These are phyloP conservation scores for Delichon dasypus DNA, from an alignment of 2,797 vertebrate species.

Conservation along the genomic window DNA sequence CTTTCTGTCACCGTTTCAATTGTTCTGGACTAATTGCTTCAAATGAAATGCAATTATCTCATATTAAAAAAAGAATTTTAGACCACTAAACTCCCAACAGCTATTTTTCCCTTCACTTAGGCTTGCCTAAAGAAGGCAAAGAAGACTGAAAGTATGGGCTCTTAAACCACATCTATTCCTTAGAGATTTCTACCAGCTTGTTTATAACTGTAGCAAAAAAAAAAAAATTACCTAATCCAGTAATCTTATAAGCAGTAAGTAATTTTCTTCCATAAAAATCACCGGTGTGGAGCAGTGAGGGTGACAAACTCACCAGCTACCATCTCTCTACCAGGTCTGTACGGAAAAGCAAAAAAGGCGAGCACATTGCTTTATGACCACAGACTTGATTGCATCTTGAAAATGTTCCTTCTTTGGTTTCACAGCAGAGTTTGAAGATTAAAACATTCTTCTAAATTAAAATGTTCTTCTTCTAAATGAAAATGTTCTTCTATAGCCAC, in stretches of 20 bases:
- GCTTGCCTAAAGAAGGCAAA: neutral
- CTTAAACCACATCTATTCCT: neutral
- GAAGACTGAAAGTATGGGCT: neutral
- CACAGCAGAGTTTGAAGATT: neutral
- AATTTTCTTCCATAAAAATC: neutral
- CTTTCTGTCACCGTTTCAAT: neutral
- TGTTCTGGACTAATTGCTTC: neutral
- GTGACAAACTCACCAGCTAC: neutral
- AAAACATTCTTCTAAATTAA: neutral
- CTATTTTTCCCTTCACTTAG: neutral
- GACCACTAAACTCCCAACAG: neutral
- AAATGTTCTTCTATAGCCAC: neutral
- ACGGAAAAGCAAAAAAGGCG: neutral
- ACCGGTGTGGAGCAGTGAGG: neutral
- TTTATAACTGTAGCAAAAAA: neutral
- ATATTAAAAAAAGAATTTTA: neutral
- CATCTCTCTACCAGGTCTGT: neutral
- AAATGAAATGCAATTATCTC: neutral
- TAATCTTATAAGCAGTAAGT: neutral
- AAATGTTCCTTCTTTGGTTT: neutral
- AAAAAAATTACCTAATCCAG: neutral
- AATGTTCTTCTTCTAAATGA: neutral
- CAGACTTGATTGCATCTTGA: neutral
- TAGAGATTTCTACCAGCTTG: neutral
- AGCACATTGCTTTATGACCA: neutral